A percentile compares a stretch with the other conserved stretches of the same genome.
These are phyloP conservation scores for Hippoglossus stenolepis DNA, from an alignment of 2,113 vertebrate species.

Conservation along the genomic window DNA sequence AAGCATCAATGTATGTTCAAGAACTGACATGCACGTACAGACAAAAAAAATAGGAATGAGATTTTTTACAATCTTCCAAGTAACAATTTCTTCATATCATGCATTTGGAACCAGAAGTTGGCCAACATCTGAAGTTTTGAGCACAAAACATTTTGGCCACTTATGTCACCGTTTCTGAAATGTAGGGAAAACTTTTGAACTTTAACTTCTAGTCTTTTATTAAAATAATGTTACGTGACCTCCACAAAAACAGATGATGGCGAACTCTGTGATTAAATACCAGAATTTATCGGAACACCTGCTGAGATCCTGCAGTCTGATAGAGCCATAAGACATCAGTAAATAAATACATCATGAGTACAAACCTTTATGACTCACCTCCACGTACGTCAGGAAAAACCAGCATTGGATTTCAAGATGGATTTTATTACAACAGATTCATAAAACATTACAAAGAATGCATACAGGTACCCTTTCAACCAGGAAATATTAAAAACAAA, in stretches of 20 bases:
- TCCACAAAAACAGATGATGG: constrained; percentile 27
- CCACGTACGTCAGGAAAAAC: constrained; percentile 91
- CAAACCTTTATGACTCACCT: constrained; percentile 94
- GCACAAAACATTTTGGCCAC: neutral
- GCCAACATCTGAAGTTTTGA: constrained; percentile 47
- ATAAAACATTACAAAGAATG: constrained; percentile 96
- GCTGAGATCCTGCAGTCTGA: constrained; percentile 21
- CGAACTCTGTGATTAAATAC: constrained; percentile 53
- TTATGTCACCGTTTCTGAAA: neutral
- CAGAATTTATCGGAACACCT: constrained; percentile 9
- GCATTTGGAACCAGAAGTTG: constrained; percentile 54
- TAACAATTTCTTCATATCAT: constrained; percentile 19
- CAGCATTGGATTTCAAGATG: constrained; percentile 91
- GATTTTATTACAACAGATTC: constrained; percentile 96
- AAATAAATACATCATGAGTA: constrained; percentile 71
- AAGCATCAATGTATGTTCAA: neutral
- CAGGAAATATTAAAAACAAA: constrained; percentile 86
- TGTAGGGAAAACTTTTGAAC: neutral
- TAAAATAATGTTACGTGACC: neutral
- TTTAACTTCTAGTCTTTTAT: neutral
- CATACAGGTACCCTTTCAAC: constrained; percentile 87
- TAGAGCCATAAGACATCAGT: neutral
- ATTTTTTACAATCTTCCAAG: neutral
- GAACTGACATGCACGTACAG: too few species aligned
- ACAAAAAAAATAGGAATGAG: too few species aligned